Base-by-base conservation (phyloP, 2,888 invertebrate genomes). In the Corythucha ciliata region DNA sequence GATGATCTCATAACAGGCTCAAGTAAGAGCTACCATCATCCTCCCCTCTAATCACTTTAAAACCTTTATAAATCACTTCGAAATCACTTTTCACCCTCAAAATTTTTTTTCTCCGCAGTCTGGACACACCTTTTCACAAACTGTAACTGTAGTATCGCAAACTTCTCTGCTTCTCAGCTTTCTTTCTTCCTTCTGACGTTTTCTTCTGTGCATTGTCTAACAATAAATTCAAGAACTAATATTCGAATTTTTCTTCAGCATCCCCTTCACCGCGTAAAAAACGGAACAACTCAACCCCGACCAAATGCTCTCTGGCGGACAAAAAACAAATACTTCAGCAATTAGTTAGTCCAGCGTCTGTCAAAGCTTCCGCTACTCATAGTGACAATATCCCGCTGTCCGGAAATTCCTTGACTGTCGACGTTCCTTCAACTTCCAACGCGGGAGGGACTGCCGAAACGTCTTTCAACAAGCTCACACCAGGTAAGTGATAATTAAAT, bases 1-100 rank as follows among this genome's bases (percentile, higher is more conserved):
- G 85, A 85, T 78, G 84, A 85, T 80, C 80, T 85, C 73, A 80
- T 85, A 76, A 81, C 82, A 72, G 79, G 79, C 74, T 79, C 79
- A 71, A 82, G 82, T 82, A 83, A 82, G 81, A 77, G 71, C 67
- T 60, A 46, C 57, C 58, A 53, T 57, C 55, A 25, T 46, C 27
- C 26, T 54, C 48, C 54, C 48, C 27, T 40, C 32, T 22, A 25
- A 25, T 41, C 41, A 25, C 25, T 26, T 25, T 29, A 7, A 45
- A 20, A 32, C 22, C 45, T 45, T 7, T 27, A 29, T 45, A 24
- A 24, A 22, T 21, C 18, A 18, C 20, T 45, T 29, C 27, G 14
- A 18, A 24, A 27, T 45, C 45, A 32, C 45, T 29, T 51, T 51
- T 39, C 26, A n/a, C 7, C 46, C 26, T 37, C 42, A 7, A 12